Conservation (phyloP, 2,113 vertebrate species). For the Seriola dumerili region DNA sequence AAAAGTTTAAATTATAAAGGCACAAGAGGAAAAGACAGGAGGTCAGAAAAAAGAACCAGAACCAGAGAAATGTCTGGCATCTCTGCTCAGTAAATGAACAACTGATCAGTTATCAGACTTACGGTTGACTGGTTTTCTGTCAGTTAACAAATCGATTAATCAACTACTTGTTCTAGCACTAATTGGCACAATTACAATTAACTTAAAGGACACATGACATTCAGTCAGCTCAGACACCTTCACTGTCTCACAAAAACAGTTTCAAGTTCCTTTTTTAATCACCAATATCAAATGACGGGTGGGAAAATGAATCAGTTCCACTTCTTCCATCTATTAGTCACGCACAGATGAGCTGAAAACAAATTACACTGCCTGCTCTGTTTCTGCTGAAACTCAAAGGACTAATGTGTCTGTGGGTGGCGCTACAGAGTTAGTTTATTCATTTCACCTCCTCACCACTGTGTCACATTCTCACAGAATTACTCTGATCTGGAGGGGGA, state of each 20-base stretch:
- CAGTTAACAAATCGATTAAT: too few relatives aligned
- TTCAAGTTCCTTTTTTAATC: too few relatives aligned
- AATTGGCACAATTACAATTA: too few relatives aligned
- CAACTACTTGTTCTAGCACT: too few relatives aligned
- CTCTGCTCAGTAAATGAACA: not conserved
- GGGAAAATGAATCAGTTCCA: not conserved
- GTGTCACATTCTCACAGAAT: constrained; percentile 20
- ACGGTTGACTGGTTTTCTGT: too few relatives aligned
- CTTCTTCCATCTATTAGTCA: not conserved
- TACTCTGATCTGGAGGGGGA: not conserved
- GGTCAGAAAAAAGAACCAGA: not conserved
- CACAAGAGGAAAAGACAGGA: not conserved
- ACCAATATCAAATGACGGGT: not conserved
- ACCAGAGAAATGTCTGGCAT: not conserved
- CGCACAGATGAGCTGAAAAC: not conserved
- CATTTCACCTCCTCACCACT: constrained; percentile 7
- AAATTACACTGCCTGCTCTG: not conserved
- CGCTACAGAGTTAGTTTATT: constrained; percentile 7
- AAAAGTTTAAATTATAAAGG: not conserved
- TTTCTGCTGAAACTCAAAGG: not conserved
- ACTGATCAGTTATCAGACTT: not conserved
- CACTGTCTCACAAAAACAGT: too few relatives aligned
- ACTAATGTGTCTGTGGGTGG: not conserved
- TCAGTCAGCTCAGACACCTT: too few relatives aligned
- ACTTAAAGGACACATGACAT: too few relatives aligned